phyloP scores from a whole-genome alignment of 2,797 vertebrate species.

The Phalloptychus januarius region DNA sequence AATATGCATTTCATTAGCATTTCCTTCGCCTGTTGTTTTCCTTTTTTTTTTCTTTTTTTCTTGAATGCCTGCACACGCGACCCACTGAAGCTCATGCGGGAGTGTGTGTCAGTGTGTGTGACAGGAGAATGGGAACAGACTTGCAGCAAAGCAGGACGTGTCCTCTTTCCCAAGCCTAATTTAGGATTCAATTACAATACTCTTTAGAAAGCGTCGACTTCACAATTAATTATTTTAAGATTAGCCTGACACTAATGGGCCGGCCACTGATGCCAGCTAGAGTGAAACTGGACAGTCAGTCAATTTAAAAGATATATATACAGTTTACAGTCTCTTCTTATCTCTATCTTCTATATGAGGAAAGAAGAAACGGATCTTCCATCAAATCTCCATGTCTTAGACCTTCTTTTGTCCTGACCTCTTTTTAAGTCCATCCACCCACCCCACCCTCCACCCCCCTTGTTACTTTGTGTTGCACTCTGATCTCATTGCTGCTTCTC shows the following conservation, averaged over 20 bases:
- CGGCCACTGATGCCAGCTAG: conserved; percentile 75
- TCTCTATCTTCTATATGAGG: conserved; percentile 46
- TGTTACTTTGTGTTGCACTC: conserved; percentile 46
- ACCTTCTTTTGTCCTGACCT: conserved; percentile 44
- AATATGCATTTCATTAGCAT: conserved; percentile 84
- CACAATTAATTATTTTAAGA: conserved; percentile 87
- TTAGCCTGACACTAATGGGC: conserved; percentile 86
- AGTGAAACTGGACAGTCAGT: conserved; percentile 43
- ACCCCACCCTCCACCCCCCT: conserved; percentile 33
- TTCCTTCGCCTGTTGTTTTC: conserved; percentile 75
- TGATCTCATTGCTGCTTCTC: conserved; percentile 61
- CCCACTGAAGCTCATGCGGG: conserved; percentile 45
- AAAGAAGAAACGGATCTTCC: conserved; percentile 63
- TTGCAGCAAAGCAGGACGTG: conserved; percentile 82
- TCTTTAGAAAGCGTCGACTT: conserved; percentile 85
- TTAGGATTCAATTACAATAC: conserved; percentile 87
- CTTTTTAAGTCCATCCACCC: conserved; percentile 38
- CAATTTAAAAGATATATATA: neutral
- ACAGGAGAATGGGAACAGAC: conserved; percentile 75
- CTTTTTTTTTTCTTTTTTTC: conserved; percentile 48
- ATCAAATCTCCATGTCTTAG: conserved; percentile 43
- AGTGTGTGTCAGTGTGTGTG: conserved; percentile 33
- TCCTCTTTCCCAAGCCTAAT: conserved; percentile 85
- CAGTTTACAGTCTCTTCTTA: conserved; percentile 23
- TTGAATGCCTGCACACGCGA: conserved; percentile 43